Conservation (phyloP, 2,888 invertebrate species). For the Zhuqinia jingwanae region DNA sequence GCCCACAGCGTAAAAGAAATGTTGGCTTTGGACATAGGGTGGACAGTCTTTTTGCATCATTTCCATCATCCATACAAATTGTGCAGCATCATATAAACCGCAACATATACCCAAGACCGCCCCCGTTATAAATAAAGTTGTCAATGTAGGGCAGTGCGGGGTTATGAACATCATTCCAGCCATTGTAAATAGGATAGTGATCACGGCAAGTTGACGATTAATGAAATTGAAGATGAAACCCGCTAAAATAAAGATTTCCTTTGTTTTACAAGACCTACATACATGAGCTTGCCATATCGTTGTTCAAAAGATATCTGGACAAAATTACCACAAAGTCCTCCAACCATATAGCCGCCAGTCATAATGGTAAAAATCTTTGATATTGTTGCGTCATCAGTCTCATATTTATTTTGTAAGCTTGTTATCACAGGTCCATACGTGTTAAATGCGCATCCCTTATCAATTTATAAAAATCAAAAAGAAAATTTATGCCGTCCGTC, state of each 20-base stretch:
- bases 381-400: constrained; percentile 64
- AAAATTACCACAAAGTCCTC: constrained; percentile 67
- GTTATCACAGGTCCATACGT: constrained; percentile 72
- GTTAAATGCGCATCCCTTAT: constrained; percentile 72
- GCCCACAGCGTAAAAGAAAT: constrained; percentile 69
- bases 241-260: neutral
- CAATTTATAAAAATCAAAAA: neutral
- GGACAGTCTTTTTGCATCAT: constrained; percentile 73
- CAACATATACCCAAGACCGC: constrained; percentile 65
- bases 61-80: constrained; percentile 77
- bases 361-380: constrained; percentile 72
- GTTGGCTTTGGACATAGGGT: constrained; percentile 72
- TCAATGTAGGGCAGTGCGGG: constrained; percentile 68
- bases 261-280: constrained; percentile 49
- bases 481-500: neutral
- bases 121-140: constrained; percentile 65
- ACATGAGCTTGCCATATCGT: neutral
- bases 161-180: constrained; percentile 56
- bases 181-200: constrained; percentile 8
- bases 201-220: constrained; percentile 64
- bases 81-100: constrained; percentile 73
- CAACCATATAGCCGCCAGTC: constrained; percentile 61
- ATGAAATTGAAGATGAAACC: constrained; percentile 56
- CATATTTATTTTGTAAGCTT: constrained; percentile 70
- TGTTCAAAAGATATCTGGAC: no score